Conservation (phyloP, 2,888 invertebrate species). For the Octonoba sinensis region DNA sequence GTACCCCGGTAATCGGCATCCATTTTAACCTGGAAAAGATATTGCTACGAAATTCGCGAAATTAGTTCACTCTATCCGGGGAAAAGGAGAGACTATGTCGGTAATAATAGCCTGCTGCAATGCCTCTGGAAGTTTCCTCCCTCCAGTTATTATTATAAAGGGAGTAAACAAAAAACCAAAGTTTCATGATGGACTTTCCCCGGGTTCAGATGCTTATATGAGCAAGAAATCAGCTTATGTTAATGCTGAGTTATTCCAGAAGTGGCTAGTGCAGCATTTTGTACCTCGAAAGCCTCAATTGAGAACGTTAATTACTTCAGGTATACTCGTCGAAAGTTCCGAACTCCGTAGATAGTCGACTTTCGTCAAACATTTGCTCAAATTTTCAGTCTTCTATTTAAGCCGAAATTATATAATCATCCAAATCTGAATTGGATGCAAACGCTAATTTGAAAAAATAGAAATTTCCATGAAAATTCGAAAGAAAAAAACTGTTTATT, state of each 20-base stretch:
- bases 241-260: slow-evolving; percentile 5
- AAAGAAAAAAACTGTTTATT: too few relatives aligned
- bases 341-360: too few relatives aligned
- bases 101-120: not conserved
- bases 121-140: not conserved
- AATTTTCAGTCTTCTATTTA: too few relatives aligned
- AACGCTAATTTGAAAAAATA: too few relatives aligned
- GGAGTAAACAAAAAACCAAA: slow-evolving; percentile 3
- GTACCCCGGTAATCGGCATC: too few relatives aligned
- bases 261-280: slow-evolving; percentile 3
- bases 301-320: not conserved
- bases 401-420: too few relatives aligned
- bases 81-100: slow-evolving; percentile 11
- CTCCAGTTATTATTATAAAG: not conserved
- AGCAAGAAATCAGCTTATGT: not conserved
- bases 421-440: too few relatives aligned
- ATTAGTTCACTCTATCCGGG: not conserved
- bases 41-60: not conserved
- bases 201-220: not conserved
- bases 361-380: too few relatives aligned
- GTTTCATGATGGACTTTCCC: not conserved
- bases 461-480: too few relatives aligned
- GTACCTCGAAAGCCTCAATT: not conserved
- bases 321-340: too few relatives aligned
- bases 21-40: not conserved